phyloP scores from a whole-genome alignment of 30 jellyfish, hydroid and myxozoan genomes.

The Aurelia coerulea region DNA sequence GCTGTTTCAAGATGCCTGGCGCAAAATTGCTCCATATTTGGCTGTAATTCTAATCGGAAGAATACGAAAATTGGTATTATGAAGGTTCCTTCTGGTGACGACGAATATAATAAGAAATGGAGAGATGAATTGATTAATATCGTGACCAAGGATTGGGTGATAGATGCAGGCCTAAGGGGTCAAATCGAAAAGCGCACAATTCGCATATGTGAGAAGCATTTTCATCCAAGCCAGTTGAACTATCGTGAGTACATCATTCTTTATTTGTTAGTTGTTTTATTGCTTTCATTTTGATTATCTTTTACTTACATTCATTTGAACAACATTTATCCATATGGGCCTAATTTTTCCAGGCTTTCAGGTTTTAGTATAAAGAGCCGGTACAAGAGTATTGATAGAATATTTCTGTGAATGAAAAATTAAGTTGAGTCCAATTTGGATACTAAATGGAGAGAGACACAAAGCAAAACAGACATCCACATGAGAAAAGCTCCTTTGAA shows the following conservation, averaged over 20 bases:
- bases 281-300: background rate
- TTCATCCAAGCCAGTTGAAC: conserved; percentile 51
- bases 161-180: conserved; percentile 40
- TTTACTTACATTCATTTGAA: no score
- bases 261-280: background rate
- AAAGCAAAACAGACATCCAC: no score
- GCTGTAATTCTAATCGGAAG: conserved; percentile 53
- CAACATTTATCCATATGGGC: no score
- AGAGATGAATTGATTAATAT: conserved; percentile 48
- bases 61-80: conserved; percentile 30
- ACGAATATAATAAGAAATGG: conserved; percentile 50
- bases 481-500: no score
- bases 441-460: no score
- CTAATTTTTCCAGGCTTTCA: no score
- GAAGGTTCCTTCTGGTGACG: conserved; percentile 75
- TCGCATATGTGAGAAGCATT: conserved; percentile 61
- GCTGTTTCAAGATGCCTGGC: conserved; percentile 54
- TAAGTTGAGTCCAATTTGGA: no score
- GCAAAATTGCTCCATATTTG: conserved; percentile 74
- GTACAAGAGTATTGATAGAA: no score
- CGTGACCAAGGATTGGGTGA: conserved; percentile 69
- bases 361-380: no score
- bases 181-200: conserved; percentile 52
- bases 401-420: no score
- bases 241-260: conserved; percentile 17